phyloP scores from a whole-genome alignment of 2,888 invertebrate genomes.

The Panzeria rudis region DNA sequence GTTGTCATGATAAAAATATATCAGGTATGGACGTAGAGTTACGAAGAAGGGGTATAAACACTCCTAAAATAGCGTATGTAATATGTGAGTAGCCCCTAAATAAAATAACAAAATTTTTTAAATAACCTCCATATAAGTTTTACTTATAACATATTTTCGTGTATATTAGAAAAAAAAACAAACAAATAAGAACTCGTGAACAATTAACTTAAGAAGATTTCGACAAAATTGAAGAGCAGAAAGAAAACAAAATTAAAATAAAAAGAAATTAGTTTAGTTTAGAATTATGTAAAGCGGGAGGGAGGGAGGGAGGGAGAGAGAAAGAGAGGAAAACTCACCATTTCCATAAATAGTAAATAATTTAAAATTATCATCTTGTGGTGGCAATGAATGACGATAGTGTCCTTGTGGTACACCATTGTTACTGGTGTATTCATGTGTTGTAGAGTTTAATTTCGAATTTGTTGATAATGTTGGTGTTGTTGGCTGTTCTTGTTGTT shows the following conservation, averaged over 20 bases:
- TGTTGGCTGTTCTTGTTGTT: constrained; percentile 61
- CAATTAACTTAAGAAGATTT: background rate
- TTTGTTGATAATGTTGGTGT: constrained; percentile 67
- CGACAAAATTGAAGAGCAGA: background rate
- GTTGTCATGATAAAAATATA: no score
- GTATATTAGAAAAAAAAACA: background rate
- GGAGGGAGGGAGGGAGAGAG: constrained; percentile 17
- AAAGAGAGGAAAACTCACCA: constrained; percentile 80
- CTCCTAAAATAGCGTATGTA: no score
- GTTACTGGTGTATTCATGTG: constrained; percentile 76
- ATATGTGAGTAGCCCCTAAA: no score
- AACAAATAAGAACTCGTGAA: background rate
- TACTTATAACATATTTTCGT: background rate
- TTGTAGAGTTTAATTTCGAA: constrained; percentile 74
- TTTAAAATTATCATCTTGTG: constrained; percentile 83
- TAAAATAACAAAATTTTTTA: background rate
- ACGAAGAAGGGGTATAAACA: no score
- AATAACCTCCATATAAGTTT: background rate
- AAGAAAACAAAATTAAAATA: background rate
- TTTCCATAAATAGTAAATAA: constrained; percentile 84
- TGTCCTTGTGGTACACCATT: constrained; percentile 80
- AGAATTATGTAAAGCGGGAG: background rate
- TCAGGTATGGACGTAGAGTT: no score
- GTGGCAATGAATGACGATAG: constrained; percentile 76
- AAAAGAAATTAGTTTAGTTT: background rate